phyloP scores from a whole-genome alignment of 2,888 invertebrate species.

The Suillia variegata region DNA sequence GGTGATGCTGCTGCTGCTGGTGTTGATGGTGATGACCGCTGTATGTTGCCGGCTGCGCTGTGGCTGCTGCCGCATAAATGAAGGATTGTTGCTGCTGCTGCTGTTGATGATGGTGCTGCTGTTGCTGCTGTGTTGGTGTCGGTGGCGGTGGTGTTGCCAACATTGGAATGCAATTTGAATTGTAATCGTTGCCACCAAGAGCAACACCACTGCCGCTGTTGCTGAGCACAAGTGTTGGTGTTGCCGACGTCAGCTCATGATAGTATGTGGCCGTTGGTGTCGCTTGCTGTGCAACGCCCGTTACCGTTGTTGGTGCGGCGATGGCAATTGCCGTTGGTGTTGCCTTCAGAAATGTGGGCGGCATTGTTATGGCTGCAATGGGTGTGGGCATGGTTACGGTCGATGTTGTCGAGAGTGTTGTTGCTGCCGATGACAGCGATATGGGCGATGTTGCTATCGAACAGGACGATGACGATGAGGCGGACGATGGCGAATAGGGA shows the following conservation, averaged over 20 bases:
- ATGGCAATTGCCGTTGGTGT: constrained; percentile 28
- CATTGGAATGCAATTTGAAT: constrained; percentile 55
- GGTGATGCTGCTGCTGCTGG: constrained; percentile 29
- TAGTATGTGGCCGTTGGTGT: constrained; percentile 38
- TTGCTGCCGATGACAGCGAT: constrained; percentile 45
- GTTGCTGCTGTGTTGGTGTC: constrained; percentile 17
- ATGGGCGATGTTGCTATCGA: constrained; percentile 53
- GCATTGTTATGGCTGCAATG: constrained; percentile 23
- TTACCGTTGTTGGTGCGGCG: no score
- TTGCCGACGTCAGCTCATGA: constrained; percentile 33
- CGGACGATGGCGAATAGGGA: constrained; percentile 52
- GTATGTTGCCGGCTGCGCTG: not conserved
- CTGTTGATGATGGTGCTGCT: constrained; percentile 9
- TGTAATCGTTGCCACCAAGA: constrained; percentile 56
- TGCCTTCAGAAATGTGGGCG: constrained; percentile 43
- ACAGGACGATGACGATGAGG: constrained; percentile 55
- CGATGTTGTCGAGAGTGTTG: constrained; percentile 54
- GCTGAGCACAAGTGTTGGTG: constrained; percentile 47
- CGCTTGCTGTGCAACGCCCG: no score
- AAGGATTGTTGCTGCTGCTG: constrained; percentile 26
- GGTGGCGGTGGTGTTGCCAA: constrained; percentile 37
- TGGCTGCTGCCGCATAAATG: constrained; percentile 22
- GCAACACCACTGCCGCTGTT: no score
- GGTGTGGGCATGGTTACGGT: constrained; percentile 54
- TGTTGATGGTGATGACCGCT: not conserved